phyloP scores from a whole-genome alignment of 2,113 vertebrate genomes.

The Gallinago media region DNA sequence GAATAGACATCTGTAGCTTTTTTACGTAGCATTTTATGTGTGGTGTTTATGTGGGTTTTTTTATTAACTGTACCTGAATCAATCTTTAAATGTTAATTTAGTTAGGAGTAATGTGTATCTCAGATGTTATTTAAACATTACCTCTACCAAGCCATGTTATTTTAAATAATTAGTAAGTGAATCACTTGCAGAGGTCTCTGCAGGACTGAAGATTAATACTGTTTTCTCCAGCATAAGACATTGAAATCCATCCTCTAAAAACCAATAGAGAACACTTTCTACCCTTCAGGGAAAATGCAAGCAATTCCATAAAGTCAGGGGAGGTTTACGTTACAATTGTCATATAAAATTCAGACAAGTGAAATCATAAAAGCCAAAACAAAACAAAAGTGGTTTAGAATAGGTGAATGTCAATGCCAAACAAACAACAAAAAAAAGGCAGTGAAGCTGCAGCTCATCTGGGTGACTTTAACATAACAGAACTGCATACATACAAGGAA shows the following conservation, averaged over 20 bases:
- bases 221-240: constrained; percentile 28
- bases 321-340: not conserved
- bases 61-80: constrained; percentile 27
- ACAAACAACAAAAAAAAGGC: not conserved
- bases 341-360: not conserved
- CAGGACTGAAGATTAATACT: constrained; percentile 45
- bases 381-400: not conserved
- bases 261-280: not conserved
- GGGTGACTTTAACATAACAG: not conserved
- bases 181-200: constrained; percentile 31
- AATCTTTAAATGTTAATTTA: constrained; percentile 40
- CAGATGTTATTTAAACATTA: constrained; percentile 62
- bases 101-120: constrained; percentile 44
- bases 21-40: not conserved
- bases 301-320: not conserved
- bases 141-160: constrained; percentile 4
- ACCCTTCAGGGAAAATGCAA: constrained; percentile 16
- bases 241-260: constrained; percentile 38
- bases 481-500: not conserved
- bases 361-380: constrained; percentile 6
- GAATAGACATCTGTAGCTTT: not conserved
- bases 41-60: not conserved
- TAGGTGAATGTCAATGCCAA: not conserved
- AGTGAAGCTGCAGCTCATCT: not conserved
- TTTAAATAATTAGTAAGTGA: constrained; percentile 51